These are phyloP conservation scores for Hydrochoerus hydrochaeris DNA, from an alignment of 2,113 vertebrate species.

Conservation along the genomic window DNA sequence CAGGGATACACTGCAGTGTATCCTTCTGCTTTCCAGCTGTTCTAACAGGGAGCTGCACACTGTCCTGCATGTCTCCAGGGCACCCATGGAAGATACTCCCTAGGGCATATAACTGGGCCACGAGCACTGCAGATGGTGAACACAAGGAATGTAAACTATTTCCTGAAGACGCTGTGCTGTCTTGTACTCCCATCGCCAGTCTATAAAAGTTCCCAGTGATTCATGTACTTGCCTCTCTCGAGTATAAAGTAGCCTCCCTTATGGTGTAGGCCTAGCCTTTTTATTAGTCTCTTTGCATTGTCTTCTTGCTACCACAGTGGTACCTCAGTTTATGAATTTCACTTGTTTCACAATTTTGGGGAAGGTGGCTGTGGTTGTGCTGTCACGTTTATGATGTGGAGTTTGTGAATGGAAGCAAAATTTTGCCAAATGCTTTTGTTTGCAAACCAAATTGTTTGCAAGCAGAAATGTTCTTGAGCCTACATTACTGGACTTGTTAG, in stretches of 20 bases:
- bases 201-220: constrained; percentile 13
- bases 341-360: neutral
- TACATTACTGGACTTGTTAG: neutral
- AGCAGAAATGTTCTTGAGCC: neutral
- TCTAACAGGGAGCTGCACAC: neutral
- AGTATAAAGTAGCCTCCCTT: constrained; percentile 11
- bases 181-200: neutral
- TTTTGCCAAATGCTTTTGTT: neutral
- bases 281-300: neutral
- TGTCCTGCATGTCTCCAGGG: neutral
- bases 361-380: neutral
- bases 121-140: neutral
- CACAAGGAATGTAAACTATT: constrained; percentile 31
- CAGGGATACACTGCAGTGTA: neutral
- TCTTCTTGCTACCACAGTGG: neutral
- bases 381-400: neutral
- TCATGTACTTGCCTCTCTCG: neutral
- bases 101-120: neutral
- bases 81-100: neutral
- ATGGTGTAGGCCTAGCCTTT: neutral
- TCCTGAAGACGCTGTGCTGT: neutral
- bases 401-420: neutral
- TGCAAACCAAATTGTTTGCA: neutral
- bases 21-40: constrained; percentile 27
- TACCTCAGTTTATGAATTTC: neutral